Evolutionary conservation across 2,113 vertebrate species (phyloP), one percentile per base, ranked within the genome.

Genomic region (Prinia subflava): DNA sequence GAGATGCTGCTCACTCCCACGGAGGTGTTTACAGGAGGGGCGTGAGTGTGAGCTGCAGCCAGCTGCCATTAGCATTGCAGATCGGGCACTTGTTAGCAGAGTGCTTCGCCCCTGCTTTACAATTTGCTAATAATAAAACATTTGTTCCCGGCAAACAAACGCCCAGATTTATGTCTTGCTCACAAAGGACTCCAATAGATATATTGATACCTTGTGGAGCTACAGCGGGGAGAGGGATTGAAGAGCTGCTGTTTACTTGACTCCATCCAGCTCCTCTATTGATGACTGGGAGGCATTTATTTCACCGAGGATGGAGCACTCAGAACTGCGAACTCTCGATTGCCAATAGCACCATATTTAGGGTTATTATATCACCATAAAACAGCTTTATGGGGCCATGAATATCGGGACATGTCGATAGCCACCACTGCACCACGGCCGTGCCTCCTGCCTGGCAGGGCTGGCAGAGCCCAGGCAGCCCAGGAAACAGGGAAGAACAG

Each of bases 301-400:
- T 94, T 94, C 79, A 17, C 50, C 16, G 37, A 33, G 92, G 84
- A 94, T 30, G 70, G 85, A 81, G 81, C 68, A 21, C 68, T 90
- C 92, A 50, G 79, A 86, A 25, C 77, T 89, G 87, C 55, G 62
- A 94, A 60, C 69, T 71, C 84, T 74, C 91, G 30, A 57, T 69
- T 96, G 96, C 94, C 97, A 93, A 92, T 94, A 94, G 2, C 33
- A 81, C 87, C 89, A 24, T 96, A 92, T 95, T 96, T 96, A 92
- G 73, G 91, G 94, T 92, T 86, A 93, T 96, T 94, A 84, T 86
- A 94, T 94, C 93, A 79, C 90, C 84, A 73, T 96, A 92, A 96
- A 97, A 49, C 73, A 94, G 90, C 68, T 96, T 96, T 96, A 96
- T 88, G 89, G 95, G 60, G 82, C 93, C 64, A 50, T 96, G 96